These are phyloP conservation scores for Syrmaticus mikado DNA, from an alignment of 2,113 vertebrate genomes.

Conservation along the genomic window DNA sequence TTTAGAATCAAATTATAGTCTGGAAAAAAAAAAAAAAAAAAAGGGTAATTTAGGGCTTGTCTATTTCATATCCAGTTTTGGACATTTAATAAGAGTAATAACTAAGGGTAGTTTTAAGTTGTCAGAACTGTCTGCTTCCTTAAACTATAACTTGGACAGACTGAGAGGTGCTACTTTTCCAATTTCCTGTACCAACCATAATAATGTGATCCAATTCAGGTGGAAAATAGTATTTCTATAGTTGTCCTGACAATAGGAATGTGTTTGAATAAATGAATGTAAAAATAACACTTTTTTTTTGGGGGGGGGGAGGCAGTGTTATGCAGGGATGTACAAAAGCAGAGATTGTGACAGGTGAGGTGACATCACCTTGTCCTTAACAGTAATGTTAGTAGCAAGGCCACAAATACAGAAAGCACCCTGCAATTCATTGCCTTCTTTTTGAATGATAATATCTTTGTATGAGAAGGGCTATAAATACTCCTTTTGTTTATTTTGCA, in stretches of 20 bases:
- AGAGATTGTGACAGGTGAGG: constrained; percentile 10
- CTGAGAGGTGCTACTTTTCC: constrained; percentile 2
- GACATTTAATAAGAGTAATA: not conserved
- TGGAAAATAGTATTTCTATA: constrained; percentile 46
- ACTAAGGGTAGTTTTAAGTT: not conserved
- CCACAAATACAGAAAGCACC: not conserved
- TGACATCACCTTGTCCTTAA: constrained; percentile 56
- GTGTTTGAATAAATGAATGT: constrained; percentile 20
- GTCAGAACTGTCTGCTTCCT: not conserved
- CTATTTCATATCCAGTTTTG: not conserved
- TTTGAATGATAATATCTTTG: constrained; percentile 49
- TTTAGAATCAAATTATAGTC: not conserved
- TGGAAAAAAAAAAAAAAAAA: not conserved
- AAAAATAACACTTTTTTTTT: constrained; percentile 20
- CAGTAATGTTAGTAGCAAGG: constrained; percentile 18
- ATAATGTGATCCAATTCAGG: constrained; percentile 34
- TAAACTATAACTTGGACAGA: not conserved
- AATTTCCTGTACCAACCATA: constrained; percentile 23
- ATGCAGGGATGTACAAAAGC: not conserved
- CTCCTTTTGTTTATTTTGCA: constrained; percentile 48
- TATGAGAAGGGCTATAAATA: constrained; percentile 47
- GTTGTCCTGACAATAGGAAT: constrained; percentile 1
- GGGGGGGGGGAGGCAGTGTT: not conserved
- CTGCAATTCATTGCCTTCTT: not conserved
- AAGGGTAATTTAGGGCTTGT: not conserved